Conservation (phyloP, 2,888 invertebrate species). For the Hermaeophaga mercurialis region DNA sequence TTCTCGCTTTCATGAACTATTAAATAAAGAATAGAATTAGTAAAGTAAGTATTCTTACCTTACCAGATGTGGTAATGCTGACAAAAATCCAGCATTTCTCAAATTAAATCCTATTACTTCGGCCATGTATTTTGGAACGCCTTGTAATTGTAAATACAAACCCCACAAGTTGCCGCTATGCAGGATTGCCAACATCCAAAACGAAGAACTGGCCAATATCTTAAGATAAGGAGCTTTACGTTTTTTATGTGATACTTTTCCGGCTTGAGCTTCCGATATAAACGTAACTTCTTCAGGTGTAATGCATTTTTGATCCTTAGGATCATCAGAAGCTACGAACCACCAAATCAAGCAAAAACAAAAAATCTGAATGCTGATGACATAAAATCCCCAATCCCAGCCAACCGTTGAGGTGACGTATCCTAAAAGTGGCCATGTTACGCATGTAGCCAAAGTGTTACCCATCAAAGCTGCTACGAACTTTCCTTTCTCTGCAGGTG, state of each 20-base stretch:
- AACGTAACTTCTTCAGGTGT: slow-evolving; percentile 66
- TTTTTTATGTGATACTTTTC: slow-evolving; percentile 38
- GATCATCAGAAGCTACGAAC: slow-evolving; percentile 68
- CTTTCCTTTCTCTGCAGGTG: slow-evolving; percentile 75
- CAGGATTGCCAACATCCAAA: slow-evolving; percentile 38
- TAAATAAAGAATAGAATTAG: too few species aligned
- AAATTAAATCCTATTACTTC: slow-evolving; percentile 42
- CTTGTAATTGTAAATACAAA: slow-evolving; percentile 38
- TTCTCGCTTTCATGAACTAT: too few species aligned
- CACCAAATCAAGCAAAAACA: slow-evolving; percentile 63
- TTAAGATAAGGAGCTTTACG: slow-evolving; percentile 38
- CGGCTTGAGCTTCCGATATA: slow-evolving; percentile 55
- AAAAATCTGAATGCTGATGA: slow-evolving; percentile 62
- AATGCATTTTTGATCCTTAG: slow-evolving; percentile 67
- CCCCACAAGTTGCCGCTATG: slow-evolving; percentile 45
- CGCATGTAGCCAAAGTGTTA: slow-evolving; percentile 72
- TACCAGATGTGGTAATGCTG: slow-evolving; percentile 43
- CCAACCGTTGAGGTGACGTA: slow-evolving; percentile 65
- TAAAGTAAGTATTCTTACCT: background rate
- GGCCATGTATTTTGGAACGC: slow-evolving; percentile 41
- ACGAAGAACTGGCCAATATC: slow-evolving; percentile 38
- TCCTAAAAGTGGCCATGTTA: slow-evolving; percentile 72
- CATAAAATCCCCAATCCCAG: slow-evolving; percentile 66
- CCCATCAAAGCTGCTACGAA: slow-evolving; percentile 75
- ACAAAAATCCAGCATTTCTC: slow-evolving; percentile 41